A percentile compares a stretch with the other conserved stretches of the same genome.
Conservation (phyloP, 2,888 invertebrate species). For the Rhamnusium bicolor region DNA sequence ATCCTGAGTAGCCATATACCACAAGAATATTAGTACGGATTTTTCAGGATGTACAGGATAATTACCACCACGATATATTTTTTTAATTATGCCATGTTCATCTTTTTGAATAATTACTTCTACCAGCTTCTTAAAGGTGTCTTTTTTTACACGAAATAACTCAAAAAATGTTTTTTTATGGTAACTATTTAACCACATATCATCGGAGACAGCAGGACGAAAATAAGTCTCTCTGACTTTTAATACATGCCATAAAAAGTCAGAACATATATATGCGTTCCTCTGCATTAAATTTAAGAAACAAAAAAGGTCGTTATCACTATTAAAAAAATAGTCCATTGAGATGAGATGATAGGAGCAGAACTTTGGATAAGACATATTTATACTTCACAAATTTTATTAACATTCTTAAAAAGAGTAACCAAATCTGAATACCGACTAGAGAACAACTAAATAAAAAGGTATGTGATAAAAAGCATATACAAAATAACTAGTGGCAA, state of each 20-base stretch:
- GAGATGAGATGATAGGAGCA: no score
- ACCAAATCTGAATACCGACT: no score
- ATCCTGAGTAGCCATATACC: not conserved
- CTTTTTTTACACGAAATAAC: conserved; percentile 2
- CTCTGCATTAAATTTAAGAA: no score
- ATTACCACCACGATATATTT: not conserved
- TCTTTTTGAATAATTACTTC: not conserved
- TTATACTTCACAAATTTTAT: no score
- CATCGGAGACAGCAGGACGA: not conserved
- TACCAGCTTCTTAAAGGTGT: not conserved
- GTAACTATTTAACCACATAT: not conserved
- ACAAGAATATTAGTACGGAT: not conserved
- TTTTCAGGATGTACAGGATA: not conserved
- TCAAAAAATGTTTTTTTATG: not conserved
- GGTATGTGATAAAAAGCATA: no score
- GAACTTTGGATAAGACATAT: no score
- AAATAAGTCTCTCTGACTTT: no score
- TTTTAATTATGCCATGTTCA: not conserved
- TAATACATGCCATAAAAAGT: no score
- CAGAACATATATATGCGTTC: no score
- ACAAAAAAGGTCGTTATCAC: not conserved
- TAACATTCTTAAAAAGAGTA: no score
- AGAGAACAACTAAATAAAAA: no score
- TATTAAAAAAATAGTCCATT: not conserved
- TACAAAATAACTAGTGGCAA: no score